phyloP scores from a whole-genome alignment of 2,797 vertebrate species.

The Amniataba percoides region DNA sequence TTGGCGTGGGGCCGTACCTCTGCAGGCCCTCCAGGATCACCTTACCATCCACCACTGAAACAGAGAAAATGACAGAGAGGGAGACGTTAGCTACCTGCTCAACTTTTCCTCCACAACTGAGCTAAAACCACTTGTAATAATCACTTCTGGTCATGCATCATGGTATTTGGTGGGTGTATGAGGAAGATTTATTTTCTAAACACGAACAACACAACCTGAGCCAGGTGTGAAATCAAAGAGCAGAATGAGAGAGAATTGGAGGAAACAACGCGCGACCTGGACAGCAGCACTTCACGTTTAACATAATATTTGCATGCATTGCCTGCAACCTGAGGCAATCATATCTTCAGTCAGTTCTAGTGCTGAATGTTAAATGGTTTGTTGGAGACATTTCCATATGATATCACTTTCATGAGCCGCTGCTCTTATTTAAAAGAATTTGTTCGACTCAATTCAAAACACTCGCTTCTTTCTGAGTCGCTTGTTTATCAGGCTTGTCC shows the following conservation, averaged over 20 bases:
- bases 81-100: conserved; percentile 15
- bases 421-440: conserved; percentile 65
- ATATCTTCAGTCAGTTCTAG: conserved; percentile 56
- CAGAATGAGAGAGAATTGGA: conserved; percentile 38
- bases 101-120: conserved; percentile 9
- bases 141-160: conserved; percentile 9
- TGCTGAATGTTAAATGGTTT: conserved; percentile 68
- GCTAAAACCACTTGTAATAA: conserved; percentile 9
- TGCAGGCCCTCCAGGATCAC: conserved; percentile 87
- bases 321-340: conserved; percentile 58
- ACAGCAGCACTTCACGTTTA: conserved; percentile 43
- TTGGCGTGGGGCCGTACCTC: conserved; percentile 88
- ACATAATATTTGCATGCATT: conserved; percentile 69
- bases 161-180: neutral
- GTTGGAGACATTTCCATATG: conserved; percentile 65
- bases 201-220: conserved; percentile 35
- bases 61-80: conserved; percentile 54
- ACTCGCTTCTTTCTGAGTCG: conserved; percentile 40
- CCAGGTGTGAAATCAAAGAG: conserved; percentile 54
- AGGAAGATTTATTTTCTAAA: conserved; percentile 37
- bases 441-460: conserved; percentile 52
- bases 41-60: conserved; percentile 87
- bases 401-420: conserved; percentile 64
- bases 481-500: conserved; percentile 59
- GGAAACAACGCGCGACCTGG: conserved; percentile 49